Evolutionary conservation across 1,140 invertebrate species (phyloP).

Genomic region (Archivesica marissinica): DNA sequence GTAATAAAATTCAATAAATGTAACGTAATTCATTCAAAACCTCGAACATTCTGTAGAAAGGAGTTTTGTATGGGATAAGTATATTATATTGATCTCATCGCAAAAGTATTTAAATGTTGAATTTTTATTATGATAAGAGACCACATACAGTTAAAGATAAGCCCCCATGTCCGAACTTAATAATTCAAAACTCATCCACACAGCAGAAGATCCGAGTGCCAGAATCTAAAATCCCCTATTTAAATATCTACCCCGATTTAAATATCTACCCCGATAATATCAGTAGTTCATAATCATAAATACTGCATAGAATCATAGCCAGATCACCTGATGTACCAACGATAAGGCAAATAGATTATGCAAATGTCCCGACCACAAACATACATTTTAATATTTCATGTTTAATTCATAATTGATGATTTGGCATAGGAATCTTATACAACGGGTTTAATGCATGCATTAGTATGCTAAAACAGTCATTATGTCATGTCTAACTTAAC

Average conservation of each 20-base stretch:
- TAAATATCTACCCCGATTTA: slow-evolving; percentile 30
- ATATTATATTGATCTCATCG: slow-evolving; percentile 1
- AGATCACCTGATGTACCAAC: background rate
- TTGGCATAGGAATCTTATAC: background rate
- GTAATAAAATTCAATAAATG: slow-evolving; percentile 23
- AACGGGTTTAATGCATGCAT: too few species aligned
- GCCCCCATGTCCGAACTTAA: background rate
- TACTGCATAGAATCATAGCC: background rate
- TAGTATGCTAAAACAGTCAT: too few species aligned
- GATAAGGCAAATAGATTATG: slow-evolving; percentile 8
- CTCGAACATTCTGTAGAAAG: slow-evolving; percentile 5
- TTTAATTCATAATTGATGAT: background rate
- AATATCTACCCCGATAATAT: slow-evolving; percentile 20
- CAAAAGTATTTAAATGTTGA: background rate
- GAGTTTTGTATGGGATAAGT: background rate
- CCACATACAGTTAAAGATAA: slow-evolving; percentile 37
- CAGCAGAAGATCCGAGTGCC: background rate
- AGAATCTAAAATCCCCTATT: slow-evolving; percentile 18
- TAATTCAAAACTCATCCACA: slow-evolving; percentile 11
- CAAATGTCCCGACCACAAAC: background rate
- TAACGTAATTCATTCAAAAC: slow-evolving; percentile 4
- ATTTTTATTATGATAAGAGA: slow-evolving; percentile 14
- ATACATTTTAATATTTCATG: background rate
- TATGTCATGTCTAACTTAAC: too few species aligned
- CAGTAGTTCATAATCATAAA: background rate